phyloP scores from a whole-genome alignment of 2,113 vertebrate genomes.

The Odobenus rosmarus region DNA sequence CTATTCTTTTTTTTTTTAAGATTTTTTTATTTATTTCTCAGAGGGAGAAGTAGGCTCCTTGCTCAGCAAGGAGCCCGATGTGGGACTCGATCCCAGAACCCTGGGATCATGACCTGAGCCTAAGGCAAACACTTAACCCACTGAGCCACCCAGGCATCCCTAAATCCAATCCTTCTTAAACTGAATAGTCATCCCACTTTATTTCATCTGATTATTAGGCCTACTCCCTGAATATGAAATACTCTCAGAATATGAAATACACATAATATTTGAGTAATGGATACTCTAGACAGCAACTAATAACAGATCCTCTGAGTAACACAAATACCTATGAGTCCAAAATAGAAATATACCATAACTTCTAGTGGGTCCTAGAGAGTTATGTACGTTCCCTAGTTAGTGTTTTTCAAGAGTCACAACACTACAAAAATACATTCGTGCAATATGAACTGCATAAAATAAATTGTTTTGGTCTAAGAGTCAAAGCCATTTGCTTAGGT shows the following conservation, averaged over 20 bases:
- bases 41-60: too few relatives aligned
- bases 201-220: slow-evolving; percentile 23
- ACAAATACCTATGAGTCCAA: not conserved
- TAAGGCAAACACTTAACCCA: too few relatives aligned
- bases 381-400: not conserved
- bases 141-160: too few relatives aligned
- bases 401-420: not conserved
- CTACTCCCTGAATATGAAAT: not conserved
- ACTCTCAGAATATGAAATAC: slow-evolving; percentile 16
- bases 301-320: slow-evolving; percentile 4
- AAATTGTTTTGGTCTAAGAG: slow-evolving; percentile 44
- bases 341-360: not conserved
- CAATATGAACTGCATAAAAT: not conserved
- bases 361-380: not conserved
- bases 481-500: slow-evolving; percentile 56
- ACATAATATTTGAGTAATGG: not conserved
- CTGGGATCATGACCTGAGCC: too few relatives aligned
- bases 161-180: not conserved
- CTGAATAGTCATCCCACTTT: not conserved
- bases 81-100: too few relatives aligned
- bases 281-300: not conserved
- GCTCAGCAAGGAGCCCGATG: too few relatives aligned
- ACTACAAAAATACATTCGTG: not conserved
- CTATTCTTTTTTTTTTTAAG: too few relatives aligned
- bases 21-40: too few relatives aligned